phyloP scores from a whole-genome alignment of 92 coral and sea anemone species.

The Pocillopora grandis region DNA sequence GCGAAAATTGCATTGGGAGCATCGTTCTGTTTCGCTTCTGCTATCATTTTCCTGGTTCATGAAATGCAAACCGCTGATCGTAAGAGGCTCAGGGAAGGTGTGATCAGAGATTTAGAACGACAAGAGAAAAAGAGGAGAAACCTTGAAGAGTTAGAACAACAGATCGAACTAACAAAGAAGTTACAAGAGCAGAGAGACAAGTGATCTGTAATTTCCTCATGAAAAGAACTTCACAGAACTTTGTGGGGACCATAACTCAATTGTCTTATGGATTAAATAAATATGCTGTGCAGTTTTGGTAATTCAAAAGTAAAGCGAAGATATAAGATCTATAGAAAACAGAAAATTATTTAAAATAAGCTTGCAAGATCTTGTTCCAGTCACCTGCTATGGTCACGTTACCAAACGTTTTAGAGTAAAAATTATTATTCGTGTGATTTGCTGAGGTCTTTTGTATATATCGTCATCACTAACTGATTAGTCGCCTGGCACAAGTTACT shows the following conservation, averaged over 20 bases:
- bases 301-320: too few relatives aligned
- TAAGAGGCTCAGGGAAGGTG: constrained; percentile 85
- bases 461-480: too few relatives aligned
- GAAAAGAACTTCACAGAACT: not conserved
- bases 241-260: not conserved
- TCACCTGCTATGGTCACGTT: too few relatives aligned
- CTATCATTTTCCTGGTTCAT: constrained; percentile 79
- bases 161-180: constrained; percentile 69
- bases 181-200: constrained; percentile 69
- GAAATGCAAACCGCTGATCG: constrained; percentile 86
- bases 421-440: too few relatives aligned
- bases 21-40: constrained; percentile 84
- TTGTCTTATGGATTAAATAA: not conserved
- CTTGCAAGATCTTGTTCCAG: too few relatives aligned
- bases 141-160: constrained; percentile 69
- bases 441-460: too few relatives aligned
- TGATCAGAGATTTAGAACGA: constrained; percentile 86
- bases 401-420: too few relatives aligned
- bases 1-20: constrained; percentile 78
- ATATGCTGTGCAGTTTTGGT: too few relatives aligned
- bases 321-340: too few relatives aligned
- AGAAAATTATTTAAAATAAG: too few relatives aligned
- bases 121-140: constrained; percentile 80
- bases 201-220: not conserved
- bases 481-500: too few relatives aligned